Base-by-base conservation (phyloP, 1,140 invertebrate genomes). In the Mycetomoellerius zeteki region DNA sequence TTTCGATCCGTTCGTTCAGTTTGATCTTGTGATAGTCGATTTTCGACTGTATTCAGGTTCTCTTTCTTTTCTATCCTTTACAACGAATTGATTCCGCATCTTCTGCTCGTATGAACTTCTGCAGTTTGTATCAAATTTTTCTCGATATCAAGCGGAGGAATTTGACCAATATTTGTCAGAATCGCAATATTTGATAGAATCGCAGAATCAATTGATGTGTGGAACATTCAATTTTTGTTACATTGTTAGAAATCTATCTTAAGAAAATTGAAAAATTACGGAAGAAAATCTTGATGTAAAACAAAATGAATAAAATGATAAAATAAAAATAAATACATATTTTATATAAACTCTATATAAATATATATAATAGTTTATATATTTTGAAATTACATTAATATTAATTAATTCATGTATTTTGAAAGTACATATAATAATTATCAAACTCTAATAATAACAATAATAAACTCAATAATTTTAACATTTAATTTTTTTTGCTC, bases 1-100 rank as follows among this genome's bases (percentile, higher is more conserved):
- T 71, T 81, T 81, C 78, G 78, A 71, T 43, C 65, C 50, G 50
- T 81, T 69, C 30, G 50, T 81, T 71, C 64, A 5, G 24, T 56
- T 56, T 60, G 65, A 71, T 71, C 58, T 24, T 50, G 50, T 21
- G 37, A 84, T 75, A 75, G 52, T 58, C 37, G 24, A 47, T 24
- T 73, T 47, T 58, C 19, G 37, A 19, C 54, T n/a, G 30, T 27
- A 30, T 33, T 75, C 37, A 24, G 6, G 14, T 50, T 2, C 10
- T 75, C 21, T 24, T 60, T 60, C 69, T 50, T 47, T 7, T 4
- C 21, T 27, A 50, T 24, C 27, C n/a, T 5, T 60, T 24, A 43
- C 67, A 19, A 58, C 33, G 37, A 84, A 84, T 84, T 84, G 54
- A 84, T 84, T 84, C 16, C 16, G 24, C 12, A 19, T 72, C 33